These are phyloP conservation scores for Micromesistius poutassou DNA, from an alignment of 2,797 vertebrate genomes.

Conservation along the genomic window DNA sequence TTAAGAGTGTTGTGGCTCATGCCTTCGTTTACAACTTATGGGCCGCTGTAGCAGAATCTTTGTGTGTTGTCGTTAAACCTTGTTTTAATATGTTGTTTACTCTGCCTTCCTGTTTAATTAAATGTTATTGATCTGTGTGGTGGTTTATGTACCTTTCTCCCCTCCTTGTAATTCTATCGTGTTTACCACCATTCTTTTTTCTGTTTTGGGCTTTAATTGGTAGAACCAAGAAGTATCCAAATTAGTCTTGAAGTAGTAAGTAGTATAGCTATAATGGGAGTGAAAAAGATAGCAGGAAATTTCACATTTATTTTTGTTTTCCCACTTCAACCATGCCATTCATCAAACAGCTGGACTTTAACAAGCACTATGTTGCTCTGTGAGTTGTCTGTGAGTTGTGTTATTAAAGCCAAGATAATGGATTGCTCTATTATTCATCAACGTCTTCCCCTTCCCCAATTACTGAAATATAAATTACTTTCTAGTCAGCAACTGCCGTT, in stretches of 20 bases:
- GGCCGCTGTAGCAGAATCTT: background rate
- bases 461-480: constrained; percentile 19
- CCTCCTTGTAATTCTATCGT: constrained; percentile 50
- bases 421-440: constrained; percentile 60
- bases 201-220: background rate
- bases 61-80: constrained; percentile 48
- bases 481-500: background rate
- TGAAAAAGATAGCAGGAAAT: background rate
- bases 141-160: constrained; percentile 55
- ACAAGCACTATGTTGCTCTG: background rate
- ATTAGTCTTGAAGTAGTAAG: background rate
- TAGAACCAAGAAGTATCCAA: constrained; percentile 1
- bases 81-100: constrained; percentile 58
- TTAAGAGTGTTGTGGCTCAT: background rate
- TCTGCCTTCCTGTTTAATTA: constrained; percentile 64
- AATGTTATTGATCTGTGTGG: constrained; percentile 65
- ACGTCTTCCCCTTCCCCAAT: constrained; percentile 21
- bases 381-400: constrained; percentile 26
- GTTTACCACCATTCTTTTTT: constrained; percentile 30
- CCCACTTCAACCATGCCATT: background rate
- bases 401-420: constrained; percentile 57
- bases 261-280: background rate
- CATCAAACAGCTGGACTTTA: background rate
- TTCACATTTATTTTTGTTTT: background rate
- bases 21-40: background rate